Conservation (phyloP, 1,140 invertebrate genomes). For the Anadara kagoshimensis region DNA sequence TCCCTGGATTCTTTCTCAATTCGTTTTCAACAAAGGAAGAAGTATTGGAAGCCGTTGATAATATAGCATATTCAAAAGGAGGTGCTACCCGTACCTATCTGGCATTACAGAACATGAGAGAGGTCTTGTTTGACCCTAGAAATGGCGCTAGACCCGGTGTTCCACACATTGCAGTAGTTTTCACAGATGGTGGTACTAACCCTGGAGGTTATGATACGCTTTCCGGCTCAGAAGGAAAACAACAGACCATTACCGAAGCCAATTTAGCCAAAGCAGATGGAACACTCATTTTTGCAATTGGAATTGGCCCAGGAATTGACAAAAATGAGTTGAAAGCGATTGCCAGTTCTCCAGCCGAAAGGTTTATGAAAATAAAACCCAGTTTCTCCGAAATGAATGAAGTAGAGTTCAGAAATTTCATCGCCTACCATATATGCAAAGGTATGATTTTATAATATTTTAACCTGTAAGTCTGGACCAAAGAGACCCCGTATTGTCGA, state of each 20-base stretch:
- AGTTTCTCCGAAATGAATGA: slow-evolving; percentile 34
- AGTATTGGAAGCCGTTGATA: slow-evolving; percentile 41
- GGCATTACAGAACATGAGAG: slow-evolving; percentile 37
- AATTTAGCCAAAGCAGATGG: slow-evolving; percentile 28
- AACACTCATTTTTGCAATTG: slow-evolving; percentile 57
- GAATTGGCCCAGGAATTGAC: slow-evolving; percentile 48
- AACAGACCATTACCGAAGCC: slow-evolving; percentile 19
- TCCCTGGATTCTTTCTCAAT: slow-evolving; percentile 51
- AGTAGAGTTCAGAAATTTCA: slow-evolving; percentile 29
- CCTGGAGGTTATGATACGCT: slow-evolving; percentile 33
- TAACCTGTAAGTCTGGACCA: too few species aligned
- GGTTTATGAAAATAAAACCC: slow-evolving; percentile 39
- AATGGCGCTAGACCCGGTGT: slow-evolving; percentile 49
- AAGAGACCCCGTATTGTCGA: too few species aligned
- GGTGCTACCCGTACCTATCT: slow-evolving; percentile 48
- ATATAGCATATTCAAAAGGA: slow-evolving; percentile 40
- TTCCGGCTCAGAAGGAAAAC: slow-evolving; percentile 29
- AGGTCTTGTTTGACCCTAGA: slow-evolving; percentile 34
- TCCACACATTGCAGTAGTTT: slow-evolving; percentile 52
- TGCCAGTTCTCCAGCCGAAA: slow-evolving; percentile 33
- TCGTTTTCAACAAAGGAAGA: slow-evolving; percentile 32
- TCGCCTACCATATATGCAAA: slow-evolving; percentile 45
- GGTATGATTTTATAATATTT: slow-evolving; percentile 4
- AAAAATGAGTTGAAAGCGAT: slow-evolving; percentile 48
- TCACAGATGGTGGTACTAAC: slow-evolving; percentile 61